phyloP scores from a whole-genome alignment of 2,888 invertebrate genomes.

The Pecten maximus region DNA sequence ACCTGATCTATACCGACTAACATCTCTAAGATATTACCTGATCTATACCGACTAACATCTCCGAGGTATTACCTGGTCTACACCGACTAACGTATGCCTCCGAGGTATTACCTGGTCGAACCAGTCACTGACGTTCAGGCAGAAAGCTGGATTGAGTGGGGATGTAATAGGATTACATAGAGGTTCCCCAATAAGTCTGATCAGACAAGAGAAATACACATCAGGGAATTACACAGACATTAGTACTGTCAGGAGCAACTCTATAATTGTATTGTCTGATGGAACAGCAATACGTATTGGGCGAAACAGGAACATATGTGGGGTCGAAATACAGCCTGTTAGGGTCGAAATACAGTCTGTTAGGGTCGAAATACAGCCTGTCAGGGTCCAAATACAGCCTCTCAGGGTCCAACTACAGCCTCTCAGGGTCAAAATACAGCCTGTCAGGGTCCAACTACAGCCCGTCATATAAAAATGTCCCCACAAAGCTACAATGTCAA shows the following conservation, averaged over 20 bases:
- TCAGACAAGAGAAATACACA: conserved; percentile 21
- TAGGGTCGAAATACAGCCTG: too few species aligned
- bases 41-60: too few species aligned
- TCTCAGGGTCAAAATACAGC: too few species aligned
- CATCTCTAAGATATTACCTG: too few species aligned
- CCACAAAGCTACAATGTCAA: too few species aligned
- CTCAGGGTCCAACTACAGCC: too few species aligned
- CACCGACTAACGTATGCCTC: background rate
- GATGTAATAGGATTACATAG: background rate
- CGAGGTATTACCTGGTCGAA: background rate
- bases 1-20: too few species aligned
- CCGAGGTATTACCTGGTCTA: background rate
- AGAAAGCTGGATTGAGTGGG: background rate
- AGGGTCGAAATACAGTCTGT: too few species aligned
- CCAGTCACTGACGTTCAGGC: background rate
- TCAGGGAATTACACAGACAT: background rate
- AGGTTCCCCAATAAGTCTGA: background rate
- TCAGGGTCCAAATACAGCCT: too few species aligned
- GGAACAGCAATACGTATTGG: background rate
- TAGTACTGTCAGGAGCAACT: background rate
- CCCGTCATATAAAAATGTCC: too few species aligned
- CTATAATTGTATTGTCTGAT: background rate
- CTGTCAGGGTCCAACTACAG: too few species aligned
- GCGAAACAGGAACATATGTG: background rate
- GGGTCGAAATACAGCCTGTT: too few species aligned